Evolutionary conservation across 2,888 invertebrate genomes (phyloP), one percentile per base, ranked within the genome.

Genomic region (Hydraecia micacea): DNA sequence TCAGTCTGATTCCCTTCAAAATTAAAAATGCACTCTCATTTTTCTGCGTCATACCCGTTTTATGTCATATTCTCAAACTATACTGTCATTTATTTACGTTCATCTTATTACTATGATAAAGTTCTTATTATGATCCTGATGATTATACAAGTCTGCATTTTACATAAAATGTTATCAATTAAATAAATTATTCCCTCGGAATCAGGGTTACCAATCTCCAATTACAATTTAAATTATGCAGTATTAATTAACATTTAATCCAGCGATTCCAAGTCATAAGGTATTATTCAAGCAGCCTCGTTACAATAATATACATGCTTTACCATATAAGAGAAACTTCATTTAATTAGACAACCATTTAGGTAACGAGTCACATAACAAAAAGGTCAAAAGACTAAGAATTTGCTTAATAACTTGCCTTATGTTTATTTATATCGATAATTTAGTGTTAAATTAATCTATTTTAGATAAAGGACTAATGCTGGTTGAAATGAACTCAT

Each of bases 361-460:
- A 77, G 42, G 28, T 68, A 63, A 77, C 74, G 69, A 84, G 49
- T 36, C 71, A 73, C 36, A 36, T 58, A 67, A 32, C 32, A 77
- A 70, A 70, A 80, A 83, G 79, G 80, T 78, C 75, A 84, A 81
- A 58, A 80, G 81, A 79, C 32, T 78, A 86, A 79, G 73, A 79
- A 81, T 88, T 68, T 77, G 65, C 77, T 72, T 80, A 86, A 77
- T 42, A 81, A 69, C 65, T 74, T 6, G 76, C 42, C 75, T 80
- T 72, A 86, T 83, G 82, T 83, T 63, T 87, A 88, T 83, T 87
- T 84, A 87, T 83, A 79, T 77, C 74, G 73, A 79, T 83, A 77
- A 80, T 80, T 67, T 66, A 76, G 78, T 69, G 68, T 78, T 81
- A 80, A 86, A 88, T 86, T 81, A 87, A 81, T 84, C 81, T 73